phyloP scores from a whole-genome alignment of 2,113 vertebrate species.

The Prionailurus viverrinus region DNA sequence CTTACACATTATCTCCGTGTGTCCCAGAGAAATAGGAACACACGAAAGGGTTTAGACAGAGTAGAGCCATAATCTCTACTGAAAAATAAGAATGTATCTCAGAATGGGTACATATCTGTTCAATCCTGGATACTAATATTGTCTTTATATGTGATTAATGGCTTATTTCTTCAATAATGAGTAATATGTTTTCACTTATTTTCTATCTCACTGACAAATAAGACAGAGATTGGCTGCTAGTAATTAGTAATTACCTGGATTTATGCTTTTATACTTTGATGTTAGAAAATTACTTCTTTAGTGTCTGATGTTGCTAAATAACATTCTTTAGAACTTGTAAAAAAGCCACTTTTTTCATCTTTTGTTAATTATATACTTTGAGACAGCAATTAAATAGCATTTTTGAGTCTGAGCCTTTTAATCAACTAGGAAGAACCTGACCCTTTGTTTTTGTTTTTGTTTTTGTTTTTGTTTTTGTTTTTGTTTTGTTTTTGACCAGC shows the following conservation, averaged over 20 bases:
- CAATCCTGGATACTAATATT: background rate
- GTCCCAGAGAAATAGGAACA: background rate
- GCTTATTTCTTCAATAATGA: background rate
- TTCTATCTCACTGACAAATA: conserved; percentile 1
- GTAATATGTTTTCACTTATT: conserved; percentile 35
- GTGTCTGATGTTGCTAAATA: conserved; percentile 63
- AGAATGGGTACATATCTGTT: background rate
- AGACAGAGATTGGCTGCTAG: background rate
- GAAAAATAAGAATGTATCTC: background rate
- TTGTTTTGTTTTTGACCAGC: background rate
- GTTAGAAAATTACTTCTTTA: conserved; percentile 67
- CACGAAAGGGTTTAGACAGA: background rate
- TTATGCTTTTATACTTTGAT: conserved; percentile 69
- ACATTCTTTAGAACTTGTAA: conserved; percentile 56
- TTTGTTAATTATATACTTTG: conserved; percentile 66
- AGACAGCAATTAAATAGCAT: background rate
- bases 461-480: background rate
- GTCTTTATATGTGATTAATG: background rate
- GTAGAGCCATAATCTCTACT: background rate
- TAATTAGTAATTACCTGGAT: conserved; percentile 53
- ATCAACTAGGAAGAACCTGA: conserved; percentile 54
- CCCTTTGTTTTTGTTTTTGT: background rate
- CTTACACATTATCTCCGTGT: background rate
- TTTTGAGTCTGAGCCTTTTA: conserved; percentile 64
- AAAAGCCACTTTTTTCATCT: conserved; percentile 40